These are phyloP conservation scores for Tringa solitaria DNA, from an alignment of 2,113 vertebrate genomes.

Conservation along the genomic window DNA sequence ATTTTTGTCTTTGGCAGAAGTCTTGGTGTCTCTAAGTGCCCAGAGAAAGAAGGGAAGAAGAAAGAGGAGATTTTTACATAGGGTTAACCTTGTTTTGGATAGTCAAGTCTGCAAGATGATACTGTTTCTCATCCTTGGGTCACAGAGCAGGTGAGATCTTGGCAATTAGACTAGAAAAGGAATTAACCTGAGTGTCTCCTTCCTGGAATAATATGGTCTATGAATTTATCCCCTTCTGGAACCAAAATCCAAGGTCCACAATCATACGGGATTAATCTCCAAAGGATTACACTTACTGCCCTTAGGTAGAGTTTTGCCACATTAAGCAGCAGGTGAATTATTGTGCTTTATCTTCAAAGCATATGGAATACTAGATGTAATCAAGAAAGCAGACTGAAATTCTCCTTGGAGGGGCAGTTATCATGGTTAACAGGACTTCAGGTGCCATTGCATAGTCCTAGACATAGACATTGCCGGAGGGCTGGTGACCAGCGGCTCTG, in stretches of 20 bases:
- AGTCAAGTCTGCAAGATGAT: neutral
- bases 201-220: neutral
- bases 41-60: neutral
- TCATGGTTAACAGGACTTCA: neutral
- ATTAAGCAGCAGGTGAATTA: neutral
- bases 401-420: neutral
- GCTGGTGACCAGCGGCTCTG: neutral
- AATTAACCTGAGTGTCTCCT: neutral
- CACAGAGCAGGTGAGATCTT: neutral
- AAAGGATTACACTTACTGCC: neutral
- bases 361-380: neutral
- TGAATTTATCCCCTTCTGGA: neutral
- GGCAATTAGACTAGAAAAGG: neutral
- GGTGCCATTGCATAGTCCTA: neutral
- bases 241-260: neutral
- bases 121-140: neutral
- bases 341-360: neutral
- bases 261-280: neutral
- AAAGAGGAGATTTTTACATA: neutral
- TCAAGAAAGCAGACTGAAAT: neutral
- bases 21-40: neutral
- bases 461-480: neutral
- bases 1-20: neutral
- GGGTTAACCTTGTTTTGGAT: neutral
- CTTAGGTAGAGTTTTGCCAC: neutral